These are phyloP conservation scores for Crossaster papposus DNA, from an alignment of 53 echinoderm and acorn worm genomes.

Conservation along the genomic window DNA sequence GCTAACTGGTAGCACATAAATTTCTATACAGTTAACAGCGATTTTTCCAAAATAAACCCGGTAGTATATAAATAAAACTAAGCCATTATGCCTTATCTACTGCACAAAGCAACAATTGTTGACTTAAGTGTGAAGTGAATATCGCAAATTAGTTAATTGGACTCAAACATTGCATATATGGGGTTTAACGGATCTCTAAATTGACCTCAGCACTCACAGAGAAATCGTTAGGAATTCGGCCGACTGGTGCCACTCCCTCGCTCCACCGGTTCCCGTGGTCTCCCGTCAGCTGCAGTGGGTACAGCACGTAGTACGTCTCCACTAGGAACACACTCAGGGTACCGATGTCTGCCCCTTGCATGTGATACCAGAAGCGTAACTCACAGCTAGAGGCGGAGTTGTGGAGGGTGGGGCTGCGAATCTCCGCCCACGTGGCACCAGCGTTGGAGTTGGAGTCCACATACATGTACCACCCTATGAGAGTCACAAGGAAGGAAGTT, in stretches of 20 bases:
- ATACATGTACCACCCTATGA: constrained; percentile 83
- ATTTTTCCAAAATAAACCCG: too few species aligned
- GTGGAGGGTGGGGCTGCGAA: constrained; percentile 63
- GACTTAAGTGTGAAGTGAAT: too few species aligned
- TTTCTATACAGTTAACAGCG: too few species aligned
- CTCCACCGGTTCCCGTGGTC: constrained; percentile 79
- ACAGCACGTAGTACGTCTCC: constrained; percentile 53
- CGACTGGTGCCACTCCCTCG: constrained; percentile 63
- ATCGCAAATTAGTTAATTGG: background rate
- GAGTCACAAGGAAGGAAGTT: background rate
- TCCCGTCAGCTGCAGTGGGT: constrained; percentile 34
- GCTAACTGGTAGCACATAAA: too few species aligned
- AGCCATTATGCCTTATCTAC: too few species aligned
- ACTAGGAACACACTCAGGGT: constrained; percentile 59
- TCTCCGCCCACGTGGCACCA: constrained; percentile 50
- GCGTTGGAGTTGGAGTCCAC: constrained; percentile 72
- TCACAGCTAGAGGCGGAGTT: constrained; percentile 87
- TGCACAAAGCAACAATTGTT: too few species aligned
- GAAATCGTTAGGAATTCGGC: constrained; percentile 74
- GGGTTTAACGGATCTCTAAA: too few species aligned
- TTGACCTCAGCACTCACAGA: constrained; percentile 6
- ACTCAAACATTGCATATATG: background rate
- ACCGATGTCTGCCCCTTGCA: constrained; percentile 71
- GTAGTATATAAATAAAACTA: too few species aligned
- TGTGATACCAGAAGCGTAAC: constrained; percentile 74